These are phyloP conservation scores for Arenaria interpres DNA, from an alignment of 2,113 vertebrate species.

Conservation along the genomic window DNA sequence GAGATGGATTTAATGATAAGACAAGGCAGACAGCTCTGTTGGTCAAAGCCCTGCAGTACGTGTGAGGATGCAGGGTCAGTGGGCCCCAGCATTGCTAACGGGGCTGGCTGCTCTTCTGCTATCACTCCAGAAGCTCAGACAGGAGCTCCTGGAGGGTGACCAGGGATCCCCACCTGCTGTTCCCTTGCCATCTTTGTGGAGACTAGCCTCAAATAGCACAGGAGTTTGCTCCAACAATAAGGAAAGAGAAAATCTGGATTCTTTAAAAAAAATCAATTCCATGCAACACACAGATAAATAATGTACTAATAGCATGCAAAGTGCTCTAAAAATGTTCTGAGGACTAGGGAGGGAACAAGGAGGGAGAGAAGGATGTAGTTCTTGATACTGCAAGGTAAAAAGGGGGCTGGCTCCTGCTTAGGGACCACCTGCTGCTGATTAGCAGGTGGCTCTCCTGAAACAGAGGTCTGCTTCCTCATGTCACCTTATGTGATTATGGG, in stretches of 20 bases:
- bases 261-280: neutral
- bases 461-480: neutral
- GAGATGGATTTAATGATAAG: neutral
- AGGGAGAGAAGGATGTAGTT: neutral
- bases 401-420: neutral
- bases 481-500: neutral
- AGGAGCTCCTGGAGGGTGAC: neutral
- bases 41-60: neutral
- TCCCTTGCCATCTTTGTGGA: neutral
- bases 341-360: neutral
- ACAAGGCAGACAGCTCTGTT: neutral
- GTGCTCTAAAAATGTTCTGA: neutral
- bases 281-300: neutral
- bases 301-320: neutral
- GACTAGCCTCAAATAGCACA: neutral
- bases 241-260: neutral
- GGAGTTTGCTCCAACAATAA: neutral
- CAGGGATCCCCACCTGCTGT: neutral
- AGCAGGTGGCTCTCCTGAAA: neutral
- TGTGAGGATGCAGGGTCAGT: neutral
- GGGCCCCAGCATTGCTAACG: neutral
- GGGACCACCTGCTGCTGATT: neutral
- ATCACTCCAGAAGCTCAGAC: fast-evolving
- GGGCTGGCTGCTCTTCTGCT: neutral
- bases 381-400: neutral